Conservation (phyloP, 2,113 vertebrate species). For the Hystrix brachyura region DNA sequence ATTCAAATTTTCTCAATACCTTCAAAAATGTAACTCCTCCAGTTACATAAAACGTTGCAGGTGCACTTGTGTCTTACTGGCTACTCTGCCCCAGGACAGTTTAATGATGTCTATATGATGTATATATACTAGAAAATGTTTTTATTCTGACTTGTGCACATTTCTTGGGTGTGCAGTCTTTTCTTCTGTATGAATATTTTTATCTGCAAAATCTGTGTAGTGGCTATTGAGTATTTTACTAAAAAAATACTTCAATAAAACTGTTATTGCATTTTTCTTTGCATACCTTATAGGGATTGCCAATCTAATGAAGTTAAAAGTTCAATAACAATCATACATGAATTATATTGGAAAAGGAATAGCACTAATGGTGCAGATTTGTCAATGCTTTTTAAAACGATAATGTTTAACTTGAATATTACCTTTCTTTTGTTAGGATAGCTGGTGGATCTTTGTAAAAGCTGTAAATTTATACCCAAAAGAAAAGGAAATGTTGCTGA, state of each 20-base stretch:
- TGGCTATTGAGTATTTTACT: neutral
- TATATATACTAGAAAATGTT: neutral
- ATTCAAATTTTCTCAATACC: constrained; percentile 14
- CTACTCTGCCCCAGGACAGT: neutral
- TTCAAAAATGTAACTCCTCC: neutral
- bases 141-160: neutral
- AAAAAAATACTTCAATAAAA: neutral
- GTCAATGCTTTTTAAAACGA: neutral
- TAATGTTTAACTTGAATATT: neutral
- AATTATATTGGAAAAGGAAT: neutral
- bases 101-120: neutral
- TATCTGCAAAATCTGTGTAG: neutral
- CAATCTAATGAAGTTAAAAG: neutral
- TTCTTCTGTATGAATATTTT: neutral
- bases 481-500: constrained; percentile 8
- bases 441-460: neutral
- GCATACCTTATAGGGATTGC: neutral
- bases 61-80: neutral
- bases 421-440: neutral
- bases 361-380: neutral
- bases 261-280: neutral
- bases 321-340: neutral
- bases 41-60: neutral
- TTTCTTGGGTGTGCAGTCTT: neutral
- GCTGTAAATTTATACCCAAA: neutral